These are phyloP conservation scores for Rhinichthys osculus DNA, from an alignment of 2,797 vertebrate species.

Conservation along the genomic window DNA sequence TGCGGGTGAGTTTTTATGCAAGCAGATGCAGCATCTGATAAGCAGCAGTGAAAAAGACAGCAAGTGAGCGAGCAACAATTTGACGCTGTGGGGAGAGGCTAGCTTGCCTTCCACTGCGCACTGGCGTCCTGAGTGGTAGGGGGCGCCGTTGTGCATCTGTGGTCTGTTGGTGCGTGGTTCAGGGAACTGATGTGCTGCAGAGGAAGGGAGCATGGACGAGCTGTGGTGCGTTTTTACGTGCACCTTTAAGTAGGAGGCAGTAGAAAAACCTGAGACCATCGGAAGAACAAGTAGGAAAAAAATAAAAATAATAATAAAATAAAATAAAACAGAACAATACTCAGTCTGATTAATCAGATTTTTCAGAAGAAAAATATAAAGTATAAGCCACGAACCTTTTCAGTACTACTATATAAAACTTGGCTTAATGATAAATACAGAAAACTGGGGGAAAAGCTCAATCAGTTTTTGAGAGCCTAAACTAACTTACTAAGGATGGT, in stretches of 20 bases:
- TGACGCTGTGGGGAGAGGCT: constrained; percentile 70
- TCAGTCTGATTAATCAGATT: constrained; percentile 61
- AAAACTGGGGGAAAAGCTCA: neutral
- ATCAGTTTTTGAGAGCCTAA: neutral
- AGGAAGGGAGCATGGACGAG: constrained; percentile 82
- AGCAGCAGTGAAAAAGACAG: constrained; percentile 65
- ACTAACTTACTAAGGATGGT: neutral
- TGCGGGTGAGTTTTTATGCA: constrained; percentile 60
- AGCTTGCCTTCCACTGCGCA: constrained; percentile 99
- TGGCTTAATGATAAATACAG: too few relatives aligned
- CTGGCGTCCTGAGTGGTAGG: constrained; percentile 99
- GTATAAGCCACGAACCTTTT: constrained; percentile 3
- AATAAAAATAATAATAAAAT: constrained; percentile 59
- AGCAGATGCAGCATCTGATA: constrained; percentile 61
- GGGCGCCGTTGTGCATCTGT: constrained; percentile 96
- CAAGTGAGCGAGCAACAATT: constrained; percentile 72
- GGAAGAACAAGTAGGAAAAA: constrained; percentile 76
- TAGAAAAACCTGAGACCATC: constrained; percentile 96
- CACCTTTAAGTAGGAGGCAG: constrained; percentile 99
- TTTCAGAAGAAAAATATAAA: neutral
- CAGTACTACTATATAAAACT: constrained; percentile 2
- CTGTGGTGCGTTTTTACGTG: constrained; percentile 99
- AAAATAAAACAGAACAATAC: constrained; percentile 50
- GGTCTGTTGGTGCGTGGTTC: constrained; percentile 88
- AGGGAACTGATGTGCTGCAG: constrained; percentile 85